phyloP scores from a whole-genome alignment of 1,140 invertebrate species.

The Holcopasites calliopsidis region DNA sequence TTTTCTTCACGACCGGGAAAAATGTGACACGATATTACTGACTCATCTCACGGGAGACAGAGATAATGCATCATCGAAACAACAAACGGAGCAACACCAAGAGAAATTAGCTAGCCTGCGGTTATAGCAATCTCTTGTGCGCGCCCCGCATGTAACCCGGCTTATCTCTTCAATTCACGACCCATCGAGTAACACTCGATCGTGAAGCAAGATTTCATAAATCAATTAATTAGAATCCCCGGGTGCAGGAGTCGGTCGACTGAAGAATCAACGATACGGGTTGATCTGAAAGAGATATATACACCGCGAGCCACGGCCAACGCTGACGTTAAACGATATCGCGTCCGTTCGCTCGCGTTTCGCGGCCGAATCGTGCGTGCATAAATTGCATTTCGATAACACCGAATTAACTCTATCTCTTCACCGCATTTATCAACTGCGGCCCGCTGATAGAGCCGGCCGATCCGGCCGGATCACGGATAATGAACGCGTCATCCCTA shows the following conservation, averaged over 20 bases:
- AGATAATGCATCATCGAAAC: too few species aligned
- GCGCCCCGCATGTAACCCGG: not conserved
- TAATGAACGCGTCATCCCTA: constrained; percentile 59
- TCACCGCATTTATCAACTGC: constrained; percentile 56
- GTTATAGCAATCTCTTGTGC: not conserved
- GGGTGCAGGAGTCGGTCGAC: not conserved
- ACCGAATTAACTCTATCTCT: constrained; percentile 64
- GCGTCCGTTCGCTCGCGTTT: constrained; percentile 22
- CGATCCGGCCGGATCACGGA: constrained; percentile 51
- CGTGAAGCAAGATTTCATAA: constrained; percentile 14
- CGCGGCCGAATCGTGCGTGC: constrained; percentile 24
- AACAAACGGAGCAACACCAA: not conserved
- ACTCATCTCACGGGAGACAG: constrained; percentile 1
- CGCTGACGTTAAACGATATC: constrained; percentile 56
- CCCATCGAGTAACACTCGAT: not conserved
- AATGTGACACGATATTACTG: constrained; percentile 1
- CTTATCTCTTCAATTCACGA: constrained; percentile 16
- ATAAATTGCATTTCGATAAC: constrained; percentile 66
- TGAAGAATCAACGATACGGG: constrained; percentile 36
- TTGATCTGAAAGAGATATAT: constrained; percentile 38
- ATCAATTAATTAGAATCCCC: constrained; percentile 24
- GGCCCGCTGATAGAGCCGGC: constrained; percentile 47
- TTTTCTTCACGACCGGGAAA: constrained; percentile 7
- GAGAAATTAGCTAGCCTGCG: not conserved
- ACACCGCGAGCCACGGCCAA: not conserved